Evolutionary conservation across 2,113 vertebrate species (phyloP), one percentile per base, ranked within the genome.

Genomic region (Marmota monax): DNA sequence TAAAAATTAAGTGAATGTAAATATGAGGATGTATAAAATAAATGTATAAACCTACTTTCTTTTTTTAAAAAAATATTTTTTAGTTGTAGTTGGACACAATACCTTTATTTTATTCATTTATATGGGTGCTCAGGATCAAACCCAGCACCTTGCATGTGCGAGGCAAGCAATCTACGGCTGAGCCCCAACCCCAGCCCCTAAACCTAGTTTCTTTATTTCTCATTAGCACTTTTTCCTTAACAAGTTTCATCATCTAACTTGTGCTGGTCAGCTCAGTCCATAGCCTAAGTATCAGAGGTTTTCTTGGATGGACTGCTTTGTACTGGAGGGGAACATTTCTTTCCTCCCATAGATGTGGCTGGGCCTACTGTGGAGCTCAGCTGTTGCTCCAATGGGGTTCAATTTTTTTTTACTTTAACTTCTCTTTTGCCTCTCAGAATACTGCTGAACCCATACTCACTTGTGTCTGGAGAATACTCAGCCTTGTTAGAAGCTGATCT

Each of bases 1-100:
- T 91, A 61, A 82, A 93, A 96, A 73, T 29, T 4, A 51, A 85
- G 16, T 2, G 63, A 77, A 7, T 69, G 34, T 32, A 89, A 92
- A 58, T 48, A 84, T n/a, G 6, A 51, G 13, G 65, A 83, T 65
- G 3, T 7, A 37, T 84, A 45, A 74, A 73, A 45, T 72, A 84
- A 87, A 86, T 5, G 1, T 25, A 0, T 51, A 83, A 25, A 27
- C 8, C 27, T 82, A 72, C 45, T 45, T 45, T 45, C 45, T 45
- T 45, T 45, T 45, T 45, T 9, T 7, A 45, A 45, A 45, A 45
- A 45, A 8, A 9, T 45, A 45, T 45, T 45, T 45, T 45, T 45
- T 45, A 45, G 45, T 45, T 45, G 45, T 45, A 45, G 45, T 45
- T 45, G 45, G 45, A 8, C 45, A 45, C 45, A 45, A 8, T 45